phyloP scores from a whole-genome alignment of 2,113 vertebrate genomes.

The Mirounga angustirostris region DNA sequence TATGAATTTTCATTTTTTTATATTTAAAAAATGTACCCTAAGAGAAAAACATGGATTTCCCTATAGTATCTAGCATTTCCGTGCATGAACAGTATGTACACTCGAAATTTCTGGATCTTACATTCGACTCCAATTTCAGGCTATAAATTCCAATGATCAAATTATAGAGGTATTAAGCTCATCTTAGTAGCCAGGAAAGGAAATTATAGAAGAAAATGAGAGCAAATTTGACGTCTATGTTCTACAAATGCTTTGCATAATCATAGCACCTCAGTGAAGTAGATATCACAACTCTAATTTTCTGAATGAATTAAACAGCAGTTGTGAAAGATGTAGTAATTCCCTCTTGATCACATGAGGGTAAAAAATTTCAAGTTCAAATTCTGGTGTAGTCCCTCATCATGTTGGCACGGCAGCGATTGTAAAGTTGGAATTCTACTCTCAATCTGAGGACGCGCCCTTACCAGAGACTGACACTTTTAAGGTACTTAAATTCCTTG shows the following conservation, averaged over 20 bases:
- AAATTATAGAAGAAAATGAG: not conserved
- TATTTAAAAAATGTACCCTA: not conserved
- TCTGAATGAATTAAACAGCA: not conserved
- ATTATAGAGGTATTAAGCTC: not conserved
- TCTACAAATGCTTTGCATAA: not conserved
- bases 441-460: not conserved
- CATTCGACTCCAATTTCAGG: not conserved
- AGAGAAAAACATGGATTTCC: not conserved
- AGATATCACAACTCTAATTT: not conserved
- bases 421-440: not conserved
- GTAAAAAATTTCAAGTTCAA: not conserved
- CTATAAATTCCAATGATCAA: not conserved
- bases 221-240: not conserved
- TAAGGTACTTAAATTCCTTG: not conserved
- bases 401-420: too few species aligned
- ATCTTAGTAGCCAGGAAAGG: not conserved
- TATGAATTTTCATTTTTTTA: not conserved
- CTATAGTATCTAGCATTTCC: not conserved
- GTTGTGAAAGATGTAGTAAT: not conserved
- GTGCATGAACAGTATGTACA: not conserved
- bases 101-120: not conserved
- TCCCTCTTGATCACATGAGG: not conserved
- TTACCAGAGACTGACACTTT: not conserved
- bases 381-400: not conserved
- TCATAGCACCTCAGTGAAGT: not conserved